Evolutionary conservation across 2,113 vertebrate species (phyloP), one percentile per base, ranked within the genome.

Genomic region (Neotragus pygmaeus): DNA sequence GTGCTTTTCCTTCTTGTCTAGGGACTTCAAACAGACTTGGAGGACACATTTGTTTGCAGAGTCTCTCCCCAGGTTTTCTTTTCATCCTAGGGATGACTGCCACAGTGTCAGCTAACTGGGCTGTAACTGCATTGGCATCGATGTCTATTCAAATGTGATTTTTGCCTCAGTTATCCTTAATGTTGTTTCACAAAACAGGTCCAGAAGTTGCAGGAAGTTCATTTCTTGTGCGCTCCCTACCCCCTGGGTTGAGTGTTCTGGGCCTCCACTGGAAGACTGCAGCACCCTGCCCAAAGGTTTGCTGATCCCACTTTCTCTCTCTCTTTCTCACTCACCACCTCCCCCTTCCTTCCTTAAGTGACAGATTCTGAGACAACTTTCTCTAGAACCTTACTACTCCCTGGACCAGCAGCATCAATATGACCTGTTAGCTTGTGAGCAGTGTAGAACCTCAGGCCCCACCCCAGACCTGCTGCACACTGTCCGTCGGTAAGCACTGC

Each of bases 151-250:
- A 96, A 91, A 82, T 94, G 70, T 87, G 64, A 86, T 25, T 83
- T 95, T 92, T 91, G 36, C 60, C 43, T 95, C 83, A 83, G 85
- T 84, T 97, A 89, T 14, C 45, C 47, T 83, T 27, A 89, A 87
- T 60, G 95, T 96, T 92, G 49, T 58, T 96, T 90, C 77, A 80
- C 14, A 90, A 84, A 86, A 92, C 96, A n/a, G 30, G 57, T 62
- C 55, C 60, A 25, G 57, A 90, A 82, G n/a, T 64, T 94, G 53
- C 55, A 23, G 53, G 25, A 95, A 92, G 17, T 82, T 90, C 7
- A 43, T 83, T 84, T 85, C 43, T 58, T 49, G 73, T 45, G 5
- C 23, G 47, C 12, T 78, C 45, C 30, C 49, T 13, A 70, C n/a
- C 16, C 43, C 21, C 25, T 7, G 83, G 27, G 8, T 80, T 83